These are phyloP conservation scores for Esox lucius DNA, from an alignment of 2,797 vertebrate species.

Conservation along the genomic window DNA sequence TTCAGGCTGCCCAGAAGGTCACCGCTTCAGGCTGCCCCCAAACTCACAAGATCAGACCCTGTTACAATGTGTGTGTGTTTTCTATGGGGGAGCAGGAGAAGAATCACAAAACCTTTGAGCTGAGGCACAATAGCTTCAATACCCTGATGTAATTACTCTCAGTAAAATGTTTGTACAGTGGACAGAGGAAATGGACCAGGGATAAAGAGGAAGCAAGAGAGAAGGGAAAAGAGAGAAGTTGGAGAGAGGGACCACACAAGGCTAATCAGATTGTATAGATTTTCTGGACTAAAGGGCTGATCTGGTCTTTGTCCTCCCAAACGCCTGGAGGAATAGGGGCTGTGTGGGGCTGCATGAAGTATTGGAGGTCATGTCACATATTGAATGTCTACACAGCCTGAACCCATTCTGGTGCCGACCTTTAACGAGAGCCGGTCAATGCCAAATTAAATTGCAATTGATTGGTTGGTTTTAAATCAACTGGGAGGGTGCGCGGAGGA, in stretches of 20 bases:
- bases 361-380: slow-evolving; percentile 63
- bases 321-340: slow-evolving; percentile 59
- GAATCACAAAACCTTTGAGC: slow-evolving; percentile 49
- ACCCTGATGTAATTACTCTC: slow-evolving; percentile 57
- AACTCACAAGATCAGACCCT: no score
- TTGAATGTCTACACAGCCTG: slow-evolving; percentile 58
- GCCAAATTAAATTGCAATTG: slow-evolving; percentile 75
- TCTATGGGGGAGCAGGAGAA: slow-evolving; percentile 21
- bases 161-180: slow-evolving; percentile 45
- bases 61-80: slow-evolving; percentile 17
- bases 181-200: neutral
- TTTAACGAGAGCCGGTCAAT: slow-evolving; percentile 64
- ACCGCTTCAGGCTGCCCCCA: no score
- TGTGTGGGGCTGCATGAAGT: slow-evolving; percentile 33
- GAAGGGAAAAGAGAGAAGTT: slow-evolving; percentile 21
- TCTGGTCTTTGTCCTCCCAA: slow-evolving; percentile 67
- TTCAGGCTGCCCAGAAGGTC: no score
- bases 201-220: neutral
- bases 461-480: slow-evolving; percentile 68
- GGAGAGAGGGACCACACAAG: slow-evolving; percentile 46
- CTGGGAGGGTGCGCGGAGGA: slow-evolving; percentile 36
- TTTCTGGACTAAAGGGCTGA: slow-evolving; percentile 58
- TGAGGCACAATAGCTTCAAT: slow-evolving; percentile 60
- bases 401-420: slow-evolving; percentile 66
- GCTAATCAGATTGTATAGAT: slow-evolving; percentile 77